phyloP scores from a whole-genome alignment of 2,113 vertebrate species.

The Galeopterus variegatus region DNA sequence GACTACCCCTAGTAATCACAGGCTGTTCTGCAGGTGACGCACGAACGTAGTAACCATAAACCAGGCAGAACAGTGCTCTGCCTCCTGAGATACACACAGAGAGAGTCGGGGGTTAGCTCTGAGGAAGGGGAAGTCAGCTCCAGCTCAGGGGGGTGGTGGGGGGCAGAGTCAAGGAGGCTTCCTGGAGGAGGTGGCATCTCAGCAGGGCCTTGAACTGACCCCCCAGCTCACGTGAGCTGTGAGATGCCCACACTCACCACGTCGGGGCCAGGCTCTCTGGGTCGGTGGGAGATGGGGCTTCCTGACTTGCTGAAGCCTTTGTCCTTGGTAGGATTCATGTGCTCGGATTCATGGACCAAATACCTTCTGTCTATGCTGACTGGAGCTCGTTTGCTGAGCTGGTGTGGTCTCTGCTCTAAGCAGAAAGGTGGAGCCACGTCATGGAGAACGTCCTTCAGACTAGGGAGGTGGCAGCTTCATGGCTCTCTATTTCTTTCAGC shows the following conservation, averaged over 20 bases:
- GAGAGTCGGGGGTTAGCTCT: too few species aligned
- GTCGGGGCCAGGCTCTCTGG: not conserved
- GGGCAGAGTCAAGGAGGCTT: not conserved
- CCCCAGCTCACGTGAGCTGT: rapidly evolving
- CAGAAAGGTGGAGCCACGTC: not conserved
- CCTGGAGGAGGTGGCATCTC: not conserved
- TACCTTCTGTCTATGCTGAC: not conserved
- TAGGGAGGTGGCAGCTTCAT: not conserved
- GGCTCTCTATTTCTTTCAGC: not conserved
- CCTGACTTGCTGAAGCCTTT: not conserved
- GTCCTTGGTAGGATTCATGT: not conserved
- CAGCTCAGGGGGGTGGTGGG: not conserved
- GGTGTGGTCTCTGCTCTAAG: rapidly evolving
- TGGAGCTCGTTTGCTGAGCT: not conserved
- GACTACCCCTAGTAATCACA: too few species aligned
- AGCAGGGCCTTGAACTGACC: not conserved
- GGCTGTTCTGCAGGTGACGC: not conserved
- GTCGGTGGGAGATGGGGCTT: not conserved
- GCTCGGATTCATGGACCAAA: not conserved
- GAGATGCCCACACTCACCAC: not conserved
- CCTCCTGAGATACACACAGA: not conserved
- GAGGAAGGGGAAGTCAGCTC: not conserved
- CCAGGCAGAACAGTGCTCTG: not conserved
- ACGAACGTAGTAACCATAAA: not conserved
- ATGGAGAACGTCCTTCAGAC: rapidly evolving